phyloP scores from a whole-genome alignment of 2,797 vertebrate species.

The Danio aesculapii region DNA sequence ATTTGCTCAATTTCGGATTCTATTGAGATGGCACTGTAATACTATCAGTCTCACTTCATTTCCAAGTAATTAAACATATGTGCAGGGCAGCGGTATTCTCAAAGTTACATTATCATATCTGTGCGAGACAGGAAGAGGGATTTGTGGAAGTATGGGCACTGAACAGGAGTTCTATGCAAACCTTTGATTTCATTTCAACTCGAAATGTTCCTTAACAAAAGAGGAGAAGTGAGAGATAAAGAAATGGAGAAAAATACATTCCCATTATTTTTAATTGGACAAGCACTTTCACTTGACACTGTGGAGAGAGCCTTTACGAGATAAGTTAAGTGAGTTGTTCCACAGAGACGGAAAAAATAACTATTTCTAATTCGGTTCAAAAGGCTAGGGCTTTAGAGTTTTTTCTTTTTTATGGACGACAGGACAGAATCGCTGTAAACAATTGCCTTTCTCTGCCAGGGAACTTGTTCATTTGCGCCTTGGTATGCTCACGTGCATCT shows the following conservation, averaged over 20 bases:
- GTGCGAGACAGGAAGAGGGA: conserved; percentile 73
- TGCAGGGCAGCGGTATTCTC: conserved; percentile 68
- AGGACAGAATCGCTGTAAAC: conserved; percentile 68
- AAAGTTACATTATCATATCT: conserved; percentile 80
- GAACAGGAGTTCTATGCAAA: conserved; percentile 80
- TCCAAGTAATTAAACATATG: conserved; percentile 82
- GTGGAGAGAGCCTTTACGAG: conserved; percentile 73
- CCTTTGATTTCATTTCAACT: conserved; percentile 83
- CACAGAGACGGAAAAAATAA: conserved; percentile 75
- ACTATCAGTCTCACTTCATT: conserved; percentile 81
- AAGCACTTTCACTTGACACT: conserved; percentile 81
- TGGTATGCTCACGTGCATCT: conserved; percentile 59
- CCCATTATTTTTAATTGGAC: conserved; percentile 83
- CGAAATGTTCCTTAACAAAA: conserved; percentile 81
- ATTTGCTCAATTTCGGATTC: conserved; percentile 66
- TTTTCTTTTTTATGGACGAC: conserved; percentile 66
- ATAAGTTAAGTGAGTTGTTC: conserved; percentile 80
- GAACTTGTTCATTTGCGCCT: conserved; percentile 60
- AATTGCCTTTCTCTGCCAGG: conserved; percentile 60
- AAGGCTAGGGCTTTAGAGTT: conserved; percentile 64
- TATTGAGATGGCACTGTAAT: conserved; percentile 70
- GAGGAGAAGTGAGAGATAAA: conserved; percentile 70
- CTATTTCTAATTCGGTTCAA: conserved; percentile 70
- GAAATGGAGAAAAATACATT: conserved; percentile 75
- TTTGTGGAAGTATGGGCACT: conserved; percentile 71